Base-by-base conservation (phyloP, 2,113 vertebrate species). In the Lipophrys pholis region DNA sequence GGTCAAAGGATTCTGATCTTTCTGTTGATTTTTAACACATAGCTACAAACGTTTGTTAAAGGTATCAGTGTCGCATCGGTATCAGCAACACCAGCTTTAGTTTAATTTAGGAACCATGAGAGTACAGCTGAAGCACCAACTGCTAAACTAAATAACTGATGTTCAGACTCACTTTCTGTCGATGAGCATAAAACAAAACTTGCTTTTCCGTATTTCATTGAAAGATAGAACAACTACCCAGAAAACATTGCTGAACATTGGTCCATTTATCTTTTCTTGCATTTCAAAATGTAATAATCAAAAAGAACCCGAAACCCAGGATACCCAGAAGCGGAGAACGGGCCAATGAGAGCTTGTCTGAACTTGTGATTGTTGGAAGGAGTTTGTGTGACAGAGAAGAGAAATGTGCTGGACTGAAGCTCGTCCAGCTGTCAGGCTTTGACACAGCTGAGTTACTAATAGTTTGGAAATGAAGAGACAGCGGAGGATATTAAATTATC, bases 371-470 rank as follows among this genome's bases (percentile, higher is more conserved):
- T 80, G 60, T 78, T 65, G 60, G 78, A 85, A 35, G 3, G 3
- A 59, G 5, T n/a, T 36, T 54, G 16, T 46, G 48, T 46, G 58
- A 66, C 11, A 16, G 11, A 69, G 48, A 64, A 8, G 61, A 70
- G 41, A 63, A 64, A 66, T 65, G 15, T 64, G 39, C 69, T 80
- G 38, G 61, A 46, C 53, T 73, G 51, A 67, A 35, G 49, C 73
- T 8, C 8, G 15, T 62, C 52, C 67, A 73, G 50, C 82, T 74
- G 68, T 83, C 73, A 78, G 53, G 70, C 59, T 51, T 76, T 36
- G 50, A 80, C 66, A 11, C 67, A 78, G 68, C 63, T 69, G 64
- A 87, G 60, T 85, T 84, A 77, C 71, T 86, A 76, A 89, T 71
- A 84, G 65, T 74, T 82, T 81, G 76, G 69, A 86, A 88, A 64